Percentiles rank a stretch among this genome's conserved stretches.
phyloP scores from a whole-genome alignment of 2,888 invertebrate species.

The Papilio gigon region DNA sequence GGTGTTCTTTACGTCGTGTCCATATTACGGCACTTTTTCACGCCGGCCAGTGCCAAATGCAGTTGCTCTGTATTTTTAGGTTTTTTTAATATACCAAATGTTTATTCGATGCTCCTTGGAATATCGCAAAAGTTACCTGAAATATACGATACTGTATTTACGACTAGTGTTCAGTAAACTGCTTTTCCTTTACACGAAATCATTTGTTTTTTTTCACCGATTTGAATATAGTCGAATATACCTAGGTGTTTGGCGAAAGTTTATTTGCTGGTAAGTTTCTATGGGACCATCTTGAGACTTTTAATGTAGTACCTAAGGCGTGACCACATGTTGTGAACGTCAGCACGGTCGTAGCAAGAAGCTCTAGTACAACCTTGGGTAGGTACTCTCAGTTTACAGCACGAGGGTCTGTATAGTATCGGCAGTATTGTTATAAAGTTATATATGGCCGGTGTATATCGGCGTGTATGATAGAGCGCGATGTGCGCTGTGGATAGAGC shows the following conservation, averaged over 20 bases:
- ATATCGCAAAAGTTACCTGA: slow-evolving; percentile 39
- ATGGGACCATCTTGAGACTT: too few relatives aligned
- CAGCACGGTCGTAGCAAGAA: too few relatives aligned
- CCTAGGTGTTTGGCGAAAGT: background rate
- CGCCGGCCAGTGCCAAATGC: slow-evolving; percentile 50
- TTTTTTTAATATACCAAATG: slow-evolving; percentile 41
- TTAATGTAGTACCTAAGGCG: background rate
- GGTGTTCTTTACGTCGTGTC: slow-evolving; percentile 42
- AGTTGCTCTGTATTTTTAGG: slow-evolving; percentile 45
- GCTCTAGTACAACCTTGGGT: background rate
- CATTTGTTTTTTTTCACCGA: background rate
- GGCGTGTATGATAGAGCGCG: slow-evolving; percentile 22
- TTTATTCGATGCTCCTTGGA: slow-evolving; percentile 45
- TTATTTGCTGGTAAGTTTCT: background rate
- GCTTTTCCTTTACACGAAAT: slow-evolving; percentile 12
- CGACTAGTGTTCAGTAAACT: background rate
- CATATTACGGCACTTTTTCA: slow-evolving; percentile 48
- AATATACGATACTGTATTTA: slow-evolving; percentile 36
- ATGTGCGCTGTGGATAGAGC: slow-evolving; percentile 63
- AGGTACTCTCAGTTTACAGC: background rate
- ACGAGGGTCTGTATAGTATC: slow-evolving; percentile 5
- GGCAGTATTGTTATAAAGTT: slow-evolving; percentile 29
- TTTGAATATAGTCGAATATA: background rate
- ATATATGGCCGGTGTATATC: background rate
- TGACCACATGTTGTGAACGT: too few relatives aligned